Evolutionary conservation across 1,140 invertebrate species (phyloP).

Genomic region (Globodera rostochiensis): DNA sequence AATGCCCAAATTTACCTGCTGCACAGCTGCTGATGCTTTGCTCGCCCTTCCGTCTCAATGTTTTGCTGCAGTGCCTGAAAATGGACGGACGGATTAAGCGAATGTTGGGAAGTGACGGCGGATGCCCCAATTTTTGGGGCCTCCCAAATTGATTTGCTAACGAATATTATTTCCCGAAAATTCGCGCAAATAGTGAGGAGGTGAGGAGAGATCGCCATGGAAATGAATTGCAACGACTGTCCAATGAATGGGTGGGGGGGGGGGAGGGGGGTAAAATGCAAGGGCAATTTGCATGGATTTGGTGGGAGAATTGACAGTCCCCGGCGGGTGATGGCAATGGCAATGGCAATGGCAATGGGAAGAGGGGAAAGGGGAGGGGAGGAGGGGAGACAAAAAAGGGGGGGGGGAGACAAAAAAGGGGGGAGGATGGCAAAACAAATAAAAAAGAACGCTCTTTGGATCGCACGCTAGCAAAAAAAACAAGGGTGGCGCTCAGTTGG

Average conservation of each 20-base stretch:
- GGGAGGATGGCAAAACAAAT: neutral
- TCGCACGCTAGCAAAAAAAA: too few relatives aligned
- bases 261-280: neutral
- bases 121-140: neutral
- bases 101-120: neutral
- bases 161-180: neutral
- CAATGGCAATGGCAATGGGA: too few relatives aligned
- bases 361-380: neutral
- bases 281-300: neutral
- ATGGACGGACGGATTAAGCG: constrained; percentile 3
- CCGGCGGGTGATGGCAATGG: too few relatives aligned
- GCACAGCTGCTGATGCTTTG: constrained; percentile 30
- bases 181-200: neutral
- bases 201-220: neutral
- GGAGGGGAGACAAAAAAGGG: too few relatives aligned
- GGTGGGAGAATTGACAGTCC: too few relatives aligned
- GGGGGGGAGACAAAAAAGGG: neutral
- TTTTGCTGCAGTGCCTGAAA: constrained; percentile 39
- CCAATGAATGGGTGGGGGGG: neutral
- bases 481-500: too few relatives aligned
- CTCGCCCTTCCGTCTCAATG: constrained; percentile 41
- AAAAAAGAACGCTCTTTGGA: too few relatives aligned
- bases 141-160: neutral
- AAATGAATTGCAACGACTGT: neutral
- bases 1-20: neutral